phyloP scores from a whole-genome alignment of 2,888 invertebrate genomes.

The Mesochorus sp. region DNA sequence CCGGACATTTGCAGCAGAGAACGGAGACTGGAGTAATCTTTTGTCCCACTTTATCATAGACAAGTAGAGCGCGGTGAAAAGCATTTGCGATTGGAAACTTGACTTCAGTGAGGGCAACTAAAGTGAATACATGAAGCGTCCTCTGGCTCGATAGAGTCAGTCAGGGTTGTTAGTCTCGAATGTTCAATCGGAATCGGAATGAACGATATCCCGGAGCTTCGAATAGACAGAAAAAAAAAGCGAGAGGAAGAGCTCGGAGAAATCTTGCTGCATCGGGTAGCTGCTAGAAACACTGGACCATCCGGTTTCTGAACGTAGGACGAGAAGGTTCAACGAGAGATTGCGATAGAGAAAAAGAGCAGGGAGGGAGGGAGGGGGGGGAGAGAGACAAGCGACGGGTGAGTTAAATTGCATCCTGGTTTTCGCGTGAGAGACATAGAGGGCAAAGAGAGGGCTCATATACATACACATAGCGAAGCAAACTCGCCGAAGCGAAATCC shows the following conservation, averaged over 20 bases:
- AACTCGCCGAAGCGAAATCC: slow-evolving; percentile 33
- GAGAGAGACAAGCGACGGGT: slow-evolving; percentile 6
- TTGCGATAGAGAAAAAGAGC: slow-evolving; percentile 55
- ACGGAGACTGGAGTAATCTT: background rate
- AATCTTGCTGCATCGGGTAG: slow-evolving; percentile 33
- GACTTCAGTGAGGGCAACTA: background rate
- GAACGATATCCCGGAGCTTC: slow-evolving; percentile 2
- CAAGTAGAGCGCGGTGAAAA: background rate
- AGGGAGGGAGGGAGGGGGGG: slow-evolving; percentile 35
- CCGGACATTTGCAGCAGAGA: too few relatives aligned
- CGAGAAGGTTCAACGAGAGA: background rate
- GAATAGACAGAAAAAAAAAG: slow-evolving; percentile 8
- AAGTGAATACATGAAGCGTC: background rate
- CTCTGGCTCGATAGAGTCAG: background rate
- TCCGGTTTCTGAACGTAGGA: slow-evolving; percentile 2
- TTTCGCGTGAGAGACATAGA: slow-evolving; percentile 7
- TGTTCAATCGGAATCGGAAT: slow-evolving; percentile 35
- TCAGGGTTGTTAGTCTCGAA: slow-evolving; percentile 35
- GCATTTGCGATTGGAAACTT: slow-evolving; percentile 25
- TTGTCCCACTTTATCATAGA: background rate
- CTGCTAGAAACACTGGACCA: background rate
- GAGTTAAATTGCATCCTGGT: slow-evolving; percentile 50
- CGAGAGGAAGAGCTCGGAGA: slow-evolving; percentile 43
- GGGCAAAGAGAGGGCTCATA: slow-evolving; percentile 5
- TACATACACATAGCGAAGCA: slow-evolving; percentile 19